phyloP scores from a whole-genome alignment of 1,140 invertebrate species.

The Micrasema longulum region DNA sequence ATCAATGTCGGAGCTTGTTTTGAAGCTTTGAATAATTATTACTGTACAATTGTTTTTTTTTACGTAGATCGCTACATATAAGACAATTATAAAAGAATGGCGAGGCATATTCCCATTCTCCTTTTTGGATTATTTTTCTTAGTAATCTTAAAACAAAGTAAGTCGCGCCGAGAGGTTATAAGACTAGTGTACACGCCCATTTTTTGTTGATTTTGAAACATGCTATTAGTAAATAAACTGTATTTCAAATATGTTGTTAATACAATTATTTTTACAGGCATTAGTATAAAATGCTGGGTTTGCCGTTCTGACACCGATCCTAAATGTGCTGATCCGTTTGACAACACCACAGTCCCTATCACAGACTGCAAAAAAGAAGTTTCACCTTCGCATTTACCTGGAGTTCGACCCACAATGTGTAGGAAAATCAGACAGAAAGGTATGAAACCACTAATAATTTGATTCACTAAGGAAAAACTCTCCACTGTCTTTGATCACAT shows the following conservation, averaged over 20 bases:
- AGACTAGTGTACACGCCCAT: constrained; percentile 35
- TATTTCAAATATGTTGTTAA: no score
- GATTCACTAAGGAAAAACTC: no score
- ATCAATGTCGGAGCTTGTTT: constrained; percentile 9
- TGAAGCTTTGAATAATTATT: constrained; percentile 24
- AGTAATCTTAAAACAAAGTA: constrained; percentile 36
- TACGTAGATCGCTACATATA: background rate
- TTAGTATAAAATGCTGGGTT: constrained; percentile 90
- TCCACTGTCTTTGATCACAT: no score
- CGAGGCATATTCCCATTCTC: constrained; percentile 11
- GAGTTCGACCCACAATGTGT: constrained; percentile 85
- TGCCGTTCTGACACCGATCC: constrained; percentile 90
- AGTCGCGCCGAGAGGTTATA: constrained; percentile 33
- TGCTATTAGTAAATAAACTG: no score
- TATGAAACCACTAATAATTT: background rate
- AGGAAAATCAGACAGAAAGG: constrained; percentile 94
- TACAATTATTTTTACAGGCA: constrained; percentile 70
- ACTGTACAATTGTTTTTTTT: constrained; percentile 2
- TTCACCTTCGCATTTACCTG: constrained; percentile 63
- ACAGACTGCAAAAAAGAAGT: constrained; percentile 75
- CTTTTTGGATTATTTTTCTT: constrained; percentile 31
- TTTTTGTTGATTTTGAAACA: constrained; percentile 23
- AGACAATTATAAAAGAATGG: constrained; percentile 17
- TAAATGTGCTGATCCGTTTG: constrained; percentile 93
- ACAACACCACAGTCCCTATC: constrained; percentile 89